Evolutionary conservation across 2,797 vertebrate genomes (phyloP).

Genomic region (Intellagama lesueurii): DNA sequence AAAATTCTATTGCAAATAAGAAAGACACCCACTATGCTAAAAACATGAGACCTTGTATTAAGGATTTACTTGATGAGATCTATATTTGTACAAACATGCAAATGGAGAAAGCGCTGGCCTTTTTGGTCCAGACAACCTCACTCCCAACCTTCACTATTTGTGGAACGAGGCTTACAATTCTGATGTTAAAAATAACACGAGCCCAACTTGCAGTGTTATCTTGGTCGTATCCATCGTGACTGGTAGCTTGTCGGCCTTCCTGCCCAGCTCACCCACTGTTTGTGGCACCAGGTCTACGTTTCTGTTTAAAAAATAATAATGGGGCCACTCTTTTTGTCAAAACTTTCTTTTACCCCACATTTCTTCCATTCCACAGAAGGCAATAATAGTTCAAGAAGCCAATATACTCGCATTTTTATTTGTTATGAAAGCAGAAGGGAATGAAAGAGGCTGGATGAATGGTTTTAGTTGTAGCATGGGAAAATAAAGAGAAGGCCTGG

Average conservation of each 20-base stretch:
- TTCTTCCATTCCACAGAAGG: neutral
- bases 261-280: too few species aligned
- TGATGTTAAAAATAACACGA: too few species aligned
- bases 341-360: neutral
- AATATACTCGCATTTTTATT: constrained; percentile 21
- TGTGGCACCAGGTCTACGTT: neutral
- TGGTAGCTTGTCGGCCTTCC: too few species aligned
- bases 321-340: neutral
- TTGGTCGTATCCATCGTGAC: neutral
- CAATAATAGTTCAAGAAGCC: neutral
- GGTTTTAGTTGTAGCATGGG: neutral
- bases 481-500: neutral
- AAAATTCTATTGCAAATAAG: neutral
- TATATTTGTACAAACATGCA: neutral
- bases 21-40: neutral
- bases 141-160: neutral
- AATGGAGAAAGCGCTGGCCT: neutral
- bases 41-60: neutral
- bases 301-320: neutral
- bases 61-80: neutral
- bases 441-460: neutral
- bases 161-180: too few species aligned
- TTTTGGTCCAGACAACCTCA: neutral
- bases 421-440: neutral
- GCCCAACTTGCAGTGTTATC: too few species aligned